Conservation (phyloP, 2,113 vertebrate species). For the Hemiscyllium ocellatum region DNA sequence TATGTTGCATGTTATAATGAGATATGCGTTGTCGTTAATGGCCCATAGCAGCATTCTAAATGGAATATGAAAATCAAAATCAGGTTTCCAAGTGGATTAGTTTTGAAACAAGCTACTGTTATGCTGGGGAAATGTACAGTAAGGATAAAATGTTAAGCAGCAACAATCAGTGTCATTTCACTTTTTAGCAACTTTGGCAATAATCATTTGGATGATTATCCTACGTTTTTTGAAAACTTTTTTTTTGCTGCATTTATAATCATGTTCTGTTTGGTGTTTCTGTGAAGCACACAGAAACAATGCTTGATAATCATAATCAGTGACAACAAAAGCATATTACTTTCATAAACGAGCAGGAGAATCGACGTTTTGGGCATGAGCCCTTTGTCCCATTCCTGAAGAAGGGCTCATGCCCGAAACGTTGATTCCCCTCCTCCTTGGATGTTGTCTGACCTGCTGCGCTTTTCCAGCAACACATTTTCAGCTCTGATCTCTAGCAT, state of each 20-base stretch:
- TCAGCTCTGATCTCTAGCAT: too few relatives aligned
- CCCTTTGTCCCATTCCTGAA: too few relatives aligned
- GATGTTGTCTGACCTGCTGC: too few relatives aligned
- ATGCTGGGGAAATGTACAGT: neutral
- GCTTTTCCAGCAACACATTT: too few relatives aligned
- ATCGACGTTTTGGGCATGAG: too few relatives aligned
- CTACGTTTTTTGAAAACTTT: neutral
- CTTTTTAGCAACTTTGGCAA: neutral
- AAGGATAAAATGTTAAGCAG: neutral
- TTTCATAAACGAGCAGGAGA: too few relatives aligned
- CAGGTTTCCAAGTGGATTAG: neutral
- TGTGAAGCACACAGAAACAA: neutral
- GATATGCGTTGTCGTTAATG: neutral
- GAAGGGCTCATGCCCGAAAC: too few relatives aligned
- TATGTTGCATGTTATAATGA: neutral
- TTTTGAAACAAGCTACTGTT: neutral
- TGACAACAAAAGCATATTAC: neutral
- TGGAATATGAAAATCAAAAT: neutral
- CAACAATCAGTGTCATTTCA: neutral
- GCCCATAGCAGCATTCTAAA: neutral
- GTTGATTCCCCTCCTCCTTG: too few relatives aligned
- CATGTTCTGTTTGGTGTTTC: neutral
- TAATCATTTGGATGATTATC: neutral
- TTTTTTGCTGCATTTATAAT: neutral
- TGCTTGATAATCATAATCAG: neutral